These are phyloP conservation scores for Panurus biarmicus DNA, from an alignment of 2,113 vertebrate genomes.

Conservation along the genomic window DNA sequence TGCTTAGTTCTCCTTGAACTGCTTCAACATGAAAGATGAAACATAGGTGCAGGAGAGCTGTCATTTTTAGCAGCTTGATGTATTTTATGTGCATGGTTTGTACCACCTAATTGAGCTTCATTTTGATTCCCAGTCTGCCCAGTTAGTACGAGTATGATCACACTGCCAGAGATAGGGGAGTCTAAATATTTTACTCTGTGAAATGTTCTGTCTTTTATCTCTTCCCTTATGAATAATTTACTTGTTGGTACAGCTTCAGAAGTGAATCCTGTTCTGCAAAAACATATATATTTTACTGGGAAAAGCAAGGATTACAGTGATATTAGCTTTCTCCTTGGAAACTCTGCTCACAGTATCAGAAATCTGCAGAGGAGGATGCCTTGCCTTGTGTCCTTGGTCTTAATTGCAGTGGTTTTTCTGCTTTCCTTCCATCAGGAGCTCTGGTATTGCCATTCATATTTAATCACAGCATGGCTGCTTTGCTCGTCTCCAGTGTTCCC, in stretches of 20 bases:
- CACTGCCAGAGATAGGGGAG: background rate
- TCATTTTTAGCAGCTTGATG: background rate
- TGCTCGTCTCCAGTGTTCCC: background rate
- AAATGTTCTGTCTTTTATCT: constrained; percentile 51
- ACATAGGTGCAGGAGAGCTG: background rate
- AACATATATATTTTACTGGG: background rate
- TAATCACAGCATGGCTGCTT: background rate
- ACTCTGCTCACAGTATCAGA: background rate
- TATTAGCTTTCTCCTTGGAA: background rate
- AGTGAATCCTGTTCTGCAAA: constrained; percentile 5
- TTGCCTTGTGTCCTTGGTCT: background rate
- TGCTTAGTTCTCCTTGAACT: constrained; percentile 18
- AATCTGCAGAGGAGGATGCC: background rate
- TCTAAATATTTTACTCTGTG: constrained; percentile 25
- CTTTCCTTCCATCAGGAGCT: background rate
- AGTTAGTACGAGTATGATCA: background rate
- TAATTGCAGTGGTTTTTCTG: background rate
- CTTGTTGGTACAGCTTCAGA: constrained; percentile 17
- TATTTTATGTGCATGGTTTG: background rate
- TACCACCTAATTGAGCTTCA: constrained; percentile 35
- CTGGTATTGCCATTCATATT: background rate
- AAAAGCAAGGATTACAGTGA: background rate
- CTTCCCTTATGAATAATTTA: constrained; percentile 46
- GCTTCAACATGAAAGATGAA: background rate
- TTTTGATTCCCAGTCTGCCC: constrained; percentile 16